Conservation (phyloP, 2,113 vertebrate species). For the Lamprologus ornatipinnis region DNA sequence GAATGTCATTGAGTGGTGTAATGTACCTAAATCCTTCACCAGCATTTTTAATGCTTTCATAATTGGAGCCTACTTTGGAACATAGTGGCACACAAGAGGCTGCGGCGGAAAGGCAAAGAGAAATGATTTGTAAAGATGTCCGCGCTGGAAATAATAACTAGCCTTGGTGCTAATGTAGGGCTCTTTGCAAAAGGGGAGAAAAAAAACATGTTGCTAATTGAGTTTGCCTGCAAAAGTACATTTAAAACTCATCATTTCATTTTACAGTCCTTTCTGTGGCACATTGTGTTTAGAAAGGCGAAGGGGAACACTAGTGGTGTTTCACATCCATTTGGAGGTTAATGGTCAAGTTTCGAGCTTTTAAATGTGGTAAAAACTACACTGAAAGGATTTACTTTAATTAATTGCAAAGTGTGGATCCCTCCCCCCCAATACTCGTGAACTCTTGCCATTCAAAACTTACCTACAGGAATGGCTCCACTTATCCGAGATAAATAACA, state of each 20-base stretch:
- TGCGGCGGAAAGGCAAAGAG: slow-evolving; percentile 53
- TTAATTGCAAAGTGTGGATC: slow-evolving; percentile 70
- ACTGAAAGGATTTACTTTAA: slow-evolving; percentile 74
- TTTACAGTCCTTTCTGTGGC: slow-evolving; percentile 70
- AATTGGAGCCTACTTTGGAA: slow-evolving; percentile 76
- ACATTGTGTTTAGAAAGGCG: slow-evolving; percentile 62
- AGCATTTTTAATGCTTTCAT: slow-evolving; percentile 75
- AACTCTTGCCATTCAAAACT: slow-evolving; percentile 51
- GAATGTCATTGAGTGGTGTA: slow-evolving; percentile 78
- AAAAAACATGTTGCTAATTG: slow-evolving; percentile 72
- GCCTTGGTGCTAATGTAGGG: slow-evolving; percentile 75
- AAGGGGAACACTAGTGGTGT: slow-evolving; percentile 54
- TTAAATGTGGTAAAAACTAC: slow-evolving; percentile 71
- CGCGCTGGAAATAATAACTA: slow-evolving; percentile 72
- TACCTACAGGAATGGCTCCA: slow-evolving; percentile 10
- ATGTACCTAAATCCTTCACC: slow-evolving; percentile 74
- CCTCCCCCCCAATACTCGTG: not conserved
- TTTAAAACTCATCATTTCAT: slow-evolving; percentile 83
- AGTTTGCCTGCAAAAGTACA: slow-evolving; percentile 75
- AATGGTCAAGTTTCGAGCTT: slow-evolving; percentile 79
- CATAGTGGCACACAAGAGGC: slow-evolving; percentile 44
- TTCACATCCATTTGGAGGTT: slow-evolving; percentile 76
- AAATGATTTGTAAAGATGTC: slow-evolving; percentile 75
- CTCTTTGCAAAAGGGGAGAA: slow-evolving; percentile 63
- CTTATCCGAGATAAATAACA: slow-evolving; percentile 40